These are phyloP conservation scores for Volucella bombylans DNA, from an alignment of 2,888 invertebrate species.

Conservation along the genomic window DNA sequence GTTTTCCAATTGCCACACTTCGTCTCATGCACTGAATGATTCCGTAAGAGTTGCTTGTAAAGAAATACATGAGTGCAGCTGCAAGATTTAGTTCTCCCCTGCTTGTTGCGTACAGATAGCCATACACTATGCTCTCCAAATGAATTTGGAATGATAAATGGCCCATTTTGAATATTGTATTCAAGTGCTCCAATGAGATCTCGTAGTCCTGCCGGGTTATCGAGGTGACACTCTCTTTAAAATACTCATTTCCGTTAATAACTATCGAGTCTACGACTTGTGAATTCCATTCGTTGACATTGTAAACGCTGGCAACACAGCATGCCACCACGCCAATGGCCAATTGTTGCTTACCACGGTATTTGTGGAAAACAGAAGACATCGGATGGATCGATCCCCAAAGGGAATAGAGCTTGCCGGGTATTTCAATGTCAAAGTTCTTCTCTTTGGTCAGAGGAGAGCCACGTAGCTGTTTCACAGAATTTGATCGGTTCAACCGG, in stretches of 20 bases:
- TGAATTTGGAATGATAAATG: constrained; percentile 85
- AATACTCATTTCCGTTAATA: constrained; percentile 85
- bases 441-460: constrained; percentile 82
- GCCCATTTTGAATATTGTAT: constrained; percentile 84
- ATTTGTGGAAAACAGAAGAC: constrained; percentile 84
- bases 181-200: constrained; percentile 84
- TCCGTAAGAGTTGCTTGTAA: constrained; percentile 84
- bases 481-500: constrained; percentile 79
- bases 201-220: constrained; percentile 84
- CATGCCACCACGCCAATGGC: constrained; percentile 85
- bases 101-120: constrained; percentile 85
- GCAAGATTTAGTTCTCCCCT: constrained; percentile 86
- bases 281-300: constrained; percentile 86
- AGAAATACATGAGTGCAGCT: constrained; percentile 86
- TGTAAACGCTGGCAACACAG: constrained; percentile 85
- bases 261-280: constrained; percentile 86
- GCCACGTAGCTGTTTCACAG: constrained; percentile 78
- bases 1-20: constrained; percentile 84
- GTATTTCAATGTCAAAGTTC: constrained; percentile 87
- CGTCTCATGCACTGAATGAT: constrained; percentile 84
- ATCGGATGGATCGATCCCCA: constrained; percentile 87
- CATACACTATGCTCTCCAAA: constrained; percentile 85
- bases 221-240: constrained; percentile 83
- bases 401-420: constrained; percentile 87
- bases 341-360: constrained; percentile 86